phyloP scores from a whole-genome alignment of 2,797 vertebrate genomes.

The Acipenser transmontanus region DNA sequence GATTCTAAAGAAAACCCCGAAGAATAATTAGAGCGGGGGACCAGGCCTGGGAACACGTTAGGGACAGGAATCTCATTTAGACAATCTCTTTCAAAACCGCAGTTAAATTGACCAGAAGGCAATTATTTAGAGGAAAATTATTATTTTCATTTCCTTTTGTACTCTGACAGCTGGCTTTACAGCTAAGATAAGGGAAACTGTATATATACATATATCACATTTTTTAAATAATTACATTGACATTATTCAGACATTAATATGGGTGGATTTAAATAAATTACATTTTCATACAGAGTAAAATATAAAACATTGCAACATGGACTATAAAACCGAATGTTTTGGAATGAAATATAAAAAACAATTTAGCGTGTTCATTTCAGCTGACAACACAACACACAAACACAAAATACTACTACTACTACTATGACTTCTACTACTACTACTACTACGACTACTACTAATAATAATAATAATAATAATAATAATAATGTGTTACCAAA shows the following conservation, averaged over 20 bases:
- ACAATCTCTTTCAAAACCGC: conserved; percentile 78
- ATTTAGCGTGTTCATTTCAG: too few species aligned
- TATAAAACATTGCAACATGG: too few species aligned
- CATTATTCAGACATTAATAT: neutral
- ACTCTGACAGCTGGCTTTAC: conserved; percentile 65
- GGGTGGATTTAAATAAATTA: neutral
- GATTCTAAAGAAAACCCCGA: conserved; percentile 80
- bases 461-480: too few species aligned
- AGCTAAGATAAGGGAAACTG: conserved; percentile 42
- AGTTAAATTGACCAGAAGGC: conserved; percentile 98
- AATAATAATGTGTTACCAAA: too few species aligned
- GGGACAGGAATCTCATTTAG: conserved; percentile 88
- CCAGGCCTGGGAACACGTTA: conserved; percentile 91
- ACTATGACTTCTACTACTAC: too few species aligned
- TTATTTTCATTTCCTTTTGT: conserved; percentile 98
- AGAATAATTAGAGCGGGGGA: conserved; percentile 95
- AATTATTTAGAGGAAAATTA: conserved; percentile 96
- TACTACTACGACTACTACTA: too few species aligned
- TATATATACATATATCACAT: conserved; percentile 24
- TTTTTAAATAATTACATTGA: neutral
- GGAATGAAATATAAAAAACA: neutral
- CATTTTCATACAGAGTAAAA: too few species aligned
- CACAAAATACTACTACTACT: too few species aligned
- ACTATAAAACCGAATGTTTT: too few species aligned
- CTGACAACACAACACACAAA: too few species aligned